These are phyloP conservation scores for Ptychadena robeensis DNA, from an alignment of 2,797 vertebrate species.

Conservation along the genomic window DNA sequence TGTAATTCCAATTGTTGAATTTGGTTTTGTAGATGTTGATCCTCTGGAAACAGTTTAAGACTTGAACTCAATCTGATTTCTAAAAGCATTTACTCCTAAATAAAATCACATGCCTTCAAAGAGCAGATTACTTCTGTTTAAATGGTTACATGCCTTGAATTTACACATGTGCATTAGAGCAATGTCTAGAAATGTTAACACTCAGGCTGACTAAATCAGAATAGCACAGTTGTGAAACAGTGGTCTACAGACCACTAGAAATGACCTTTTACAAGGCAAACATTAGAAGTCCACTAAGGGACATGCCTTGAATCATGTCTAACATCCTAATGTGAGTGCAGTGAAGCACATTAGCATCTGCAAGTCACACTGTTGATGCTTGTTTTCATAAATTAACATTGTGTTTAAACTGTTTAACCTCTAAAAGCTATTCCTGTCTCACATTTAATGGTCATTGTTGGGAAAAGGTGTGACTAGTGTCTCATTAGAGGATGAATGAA, in stretches of 20 bases:
- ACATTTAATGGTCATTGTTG: conserved; percentile 41
- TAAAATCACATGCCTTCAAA: not conserved
- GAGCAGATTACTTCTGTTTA: not conserved
- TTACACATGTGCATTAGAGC: not conserved
- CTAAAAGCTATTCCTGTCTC: conserved; percentile 37
- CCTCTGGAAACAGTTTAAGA: not conserved
- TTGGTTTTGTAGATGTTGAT: not conserved
- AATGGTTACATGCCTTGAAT: not conserved
- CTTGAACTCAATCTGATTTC: not conserved
- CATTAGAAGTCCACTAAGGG: conserved; percentile 54
- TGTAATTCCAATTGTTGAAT: not conserved
- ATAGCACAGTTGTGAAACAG: conserved; percentile 9
- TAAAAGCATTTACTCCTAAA: not conserved
- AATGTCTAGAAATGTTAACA: not conserved
- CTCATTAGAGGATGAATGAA: conserved; percentile 36
- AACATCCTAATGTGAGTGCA: conserved; percentile 61
- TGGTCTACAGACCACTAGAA: not conserved
- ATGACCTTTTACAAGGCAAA: conserved; percentile 45
- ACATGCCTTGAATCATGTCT: conserved; percentile 66
- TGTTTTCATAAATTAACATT: conserved; percentile 64
- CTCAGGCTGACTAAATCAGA: not conserved
- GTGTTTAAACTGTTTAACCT: conserved; percentile 59
- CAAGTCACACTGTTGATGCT: conserved; percentile 37
- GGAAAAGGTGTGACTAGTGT: conserved; percentile 42
- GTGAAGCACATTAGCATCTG: conserved; percentile 59